Conservation (phyloP, 2,888 invertebrate species). For the Arge pagana region DNA sequence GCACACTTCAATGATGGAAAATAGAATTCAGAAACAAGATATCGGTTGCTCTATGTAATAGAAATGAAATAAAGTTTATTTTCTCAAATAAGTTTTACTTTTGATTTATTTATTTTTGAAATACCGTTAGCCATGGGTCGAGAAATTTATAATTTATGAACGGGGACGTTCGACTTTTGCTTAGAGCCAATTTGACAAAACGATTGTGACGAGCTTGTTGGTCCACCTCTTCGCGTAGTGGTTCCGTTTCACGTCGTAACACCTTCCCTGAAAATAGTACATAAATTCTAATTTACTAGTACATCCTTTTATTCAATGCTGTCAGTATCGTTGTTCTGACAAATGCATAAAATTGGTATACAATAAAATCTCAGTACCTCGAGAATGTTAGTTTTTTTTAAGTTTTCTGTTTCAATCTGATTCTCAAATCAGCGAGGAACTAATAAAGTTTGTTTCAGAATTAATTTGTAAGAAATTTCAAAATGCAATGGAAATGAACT, state of each 20-base stretch:
- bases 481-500: too few species aligned
- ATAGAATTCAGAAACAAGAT: too few species aligned
- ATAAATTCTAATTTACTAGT: too few species aligned
- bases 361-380: neutral
- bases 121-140: slow-evolving; percentile 28
- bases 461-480: neutral
- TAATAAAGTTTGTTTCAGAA: too few species aligned
- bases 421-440: too few species aligned
- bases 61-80: neutral
- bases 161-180: slow-evolving; percentile 28
- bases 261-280: slow-evolving; percentile 46
- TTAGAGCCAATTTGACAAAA: slow-evolving; percentile 46
- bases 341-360: neutral
- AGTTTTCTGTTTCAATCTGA: neutral
- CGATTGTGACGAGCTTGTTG: slow-evolving; percentile 69
- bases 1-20: too few species aligned
- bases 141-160: slow-evolving; percentile 25
- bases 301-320: neutral
- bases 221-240: slow-evolving; percentile 67
- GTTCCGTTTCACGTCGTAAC: slow-evolving; percentile 64
- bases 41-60: neutral
- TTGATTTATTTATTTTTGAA: slow-evolving; percentile 26
- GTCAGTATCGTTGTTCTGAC: neutral
- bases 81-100: neutral
- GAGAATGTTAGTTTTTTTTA: neutral